A percentile compares a stretch with the other conserved stretches of the same genome.
Evolutionary conservation across 1,140 invertebrate genomes (phyloP).

Genomic region (Heliconius himera): DNA sequence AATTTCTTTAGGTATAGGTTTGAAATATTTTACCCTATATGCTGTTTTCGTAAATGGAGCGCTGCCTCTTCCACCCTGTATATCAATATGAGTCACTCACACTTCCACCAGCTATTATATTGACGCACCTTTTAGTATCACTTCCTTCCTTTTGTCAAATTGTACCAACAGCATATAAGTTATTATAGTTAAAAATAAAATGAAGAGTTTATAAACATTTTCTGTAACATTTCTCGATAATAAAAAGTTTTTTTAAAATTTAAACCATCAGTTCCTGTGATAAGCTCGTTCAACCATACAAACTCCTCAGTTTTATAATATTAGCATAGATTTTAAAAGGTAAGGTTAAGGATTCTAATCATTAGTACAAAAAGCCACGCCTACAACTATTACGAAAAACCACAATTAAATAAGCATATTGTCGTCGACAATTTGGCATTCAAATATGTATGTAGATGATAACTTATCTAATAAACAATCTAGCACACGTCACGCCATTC

Average conservation of each 20-base stretch:
- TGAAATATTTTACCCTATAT: too few relatives aligned
- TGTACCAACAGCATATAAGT: neutral
- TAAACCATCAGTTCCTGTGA: too few relatives aligned
- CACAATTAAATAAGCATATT: neutral
- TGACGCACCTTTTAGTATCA: neutral
- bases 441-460: conserved; percentile 7
- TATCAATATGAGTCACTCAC: neutral
- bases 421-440: neutral
- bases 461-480: conserved; percentile 8
- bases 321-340: too few relatives aligned
- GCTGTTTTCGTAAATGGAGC: too few relatives aligned
- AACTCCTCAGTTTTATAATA: too few relatives aligned
- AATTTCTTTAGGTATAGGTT: too few relatives aligned
- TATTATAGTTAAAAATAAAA: too few relatives aligned
- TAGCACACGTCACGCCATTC: conserved; percentile 25
- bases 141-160: neutral
- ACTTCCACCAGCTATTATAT: neutral
- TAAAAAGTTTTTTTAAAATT: too few relatives aligned
- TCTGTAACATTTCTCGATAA: too few relatives aligned
- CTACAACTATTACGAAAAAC: neutral
- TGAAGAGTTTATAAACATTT: too few relatives aligned
- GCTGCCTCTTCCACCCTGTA: too few relatives aligned
- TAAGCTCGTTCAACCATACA: too few relatives aligned
- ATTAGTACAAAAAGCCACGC: conserved; percentile 3
- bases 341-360: neutral